Conservation (phyloP, 2,113 vertebrate genomes). For the Verasper variegatus region DNA sequence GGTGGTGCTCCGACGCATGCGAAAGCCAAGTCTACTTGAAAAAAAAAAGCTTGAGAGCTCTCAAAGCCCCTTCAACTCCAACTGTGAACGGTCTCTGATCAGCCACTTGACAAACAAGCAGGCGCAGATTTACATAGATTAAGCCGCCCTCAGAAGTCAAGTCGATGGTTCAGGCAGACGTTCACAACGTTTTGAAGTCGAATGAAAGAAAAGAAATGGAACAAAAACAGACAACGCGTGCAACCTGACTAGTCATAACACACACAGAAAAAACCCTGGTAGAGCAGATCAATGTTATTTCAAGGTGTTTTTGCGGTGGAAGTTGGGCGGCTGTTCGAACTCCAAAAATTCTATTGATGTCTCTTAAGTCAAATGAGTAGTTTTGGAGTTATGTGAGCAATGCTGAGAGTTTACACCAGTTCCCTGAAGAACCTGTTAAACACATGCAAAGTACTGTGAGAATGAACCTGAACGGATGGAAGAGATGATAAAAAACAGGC, state of each 20-base stretch:
- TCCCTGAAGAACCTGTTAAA: conserved; percentile 46
- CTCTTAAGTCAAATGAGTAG: conserved; percentile 34
- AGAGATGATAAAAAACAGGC: background rate
- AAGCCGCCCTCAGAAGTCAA: conserved; percentile 57
- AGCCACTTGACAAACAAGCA: conserved; percentile 66
- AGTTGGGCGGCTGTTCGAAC: background rate
- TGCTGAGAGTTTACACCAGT: conserved; percentile 30
- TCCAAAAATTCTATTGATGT: background rate
- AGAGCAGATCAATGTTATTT: conserved; percentile 25
- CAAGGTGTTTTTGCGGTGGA: conserved; percentile 2
- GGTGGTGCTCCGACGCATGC: conserved; percentile 3
- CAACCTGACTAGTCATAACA: conserved; percentile 20
- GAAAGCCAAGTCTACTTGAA: conserved; percentile 35
- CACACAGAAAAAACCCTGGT: background rate
- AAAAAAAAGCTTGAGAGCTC: conserved; percentile 23
- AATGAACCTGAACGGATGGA: too few relatives aligned
- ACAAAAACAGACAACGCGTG: conserved; percentile 25
- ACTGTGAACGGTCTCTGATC: conserved; percentile 69
- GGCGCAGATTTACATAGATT: conserved; percentile 67
- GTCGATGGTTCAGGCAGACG: conserved; percentile 41
- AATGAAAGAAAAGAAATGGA: conserved; percentile 39
- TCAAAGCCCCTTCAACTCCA: conserved; percentile 49
- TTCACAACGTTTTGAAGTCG: conserved; percentile 33
- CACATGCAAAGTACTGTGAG: background rate
- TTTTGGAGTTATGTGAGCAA: conserved; percentile 28